phyloP scores from a whole-genome alignment of 2,113 vertebrate genomes.

The Scomber japonicus region DNA sequence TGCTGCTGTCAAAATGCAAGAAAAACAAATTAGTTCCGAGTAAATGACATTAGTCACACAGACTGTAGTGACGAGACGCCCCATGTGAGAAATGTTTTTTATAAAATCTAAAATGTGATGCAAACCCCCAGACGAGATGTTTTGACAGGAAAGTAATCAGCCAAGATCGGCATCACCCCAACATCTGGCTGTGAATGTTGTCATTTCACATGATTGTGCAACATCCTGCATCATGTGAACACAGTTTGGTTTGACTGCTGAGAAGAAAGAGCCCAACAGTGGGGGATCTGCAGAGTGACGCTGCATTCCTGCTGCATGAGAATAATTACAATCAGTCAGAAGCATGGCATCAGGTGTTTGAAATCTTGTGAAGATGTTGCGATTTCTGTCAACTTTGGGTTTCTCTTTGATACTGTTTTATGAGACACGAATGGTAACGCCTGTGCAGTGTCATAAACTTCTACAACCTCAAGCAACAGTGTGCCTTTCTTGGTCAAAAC shows the following conservation, averaged over 20 bases:
- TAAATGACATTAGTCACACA: neutral
- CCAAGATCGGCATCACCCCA: constrained; percentile 5
- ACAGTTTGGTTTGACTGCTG: neutral
- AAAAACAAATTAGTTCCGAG: constrained; percentile 2
- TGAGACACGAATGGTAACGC: no score
- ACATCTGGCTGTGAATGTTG: neutral
- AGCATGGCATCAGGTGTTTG: neutral
- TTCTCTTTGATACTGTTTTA: neutral
- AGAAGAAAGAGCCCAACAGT: neutral
- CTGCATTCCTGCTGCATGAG: neutral
- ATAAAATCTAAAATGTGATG: neutral
- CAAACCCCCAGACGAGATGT: neutral
- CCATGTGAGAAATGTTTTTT: neutral
- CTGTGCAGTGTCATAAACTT: neutral
- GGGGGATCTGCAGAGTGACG: constrained; percentile 6
- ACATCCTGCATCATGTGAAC: constrained; percentile 20
- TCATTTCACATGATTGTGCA: constrained; percentile 17
- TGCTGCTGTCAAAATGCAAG: constrained; percentile 45
- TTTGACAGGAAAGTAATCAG: neutral
- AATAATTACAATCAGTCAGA: neutral
- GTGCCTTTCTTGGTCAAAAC: neutral
- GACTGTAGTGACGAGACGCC: neutral
- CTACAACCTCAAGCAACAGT: no score
- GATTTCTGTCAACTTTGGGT: neutral
- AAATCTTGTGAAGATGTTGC: neutral